These are phyloP conservation scores for Lycia hirtaria DNA, from an alignment of 2,888 invertebrate species.

Conservation along the genomic window DNA sequence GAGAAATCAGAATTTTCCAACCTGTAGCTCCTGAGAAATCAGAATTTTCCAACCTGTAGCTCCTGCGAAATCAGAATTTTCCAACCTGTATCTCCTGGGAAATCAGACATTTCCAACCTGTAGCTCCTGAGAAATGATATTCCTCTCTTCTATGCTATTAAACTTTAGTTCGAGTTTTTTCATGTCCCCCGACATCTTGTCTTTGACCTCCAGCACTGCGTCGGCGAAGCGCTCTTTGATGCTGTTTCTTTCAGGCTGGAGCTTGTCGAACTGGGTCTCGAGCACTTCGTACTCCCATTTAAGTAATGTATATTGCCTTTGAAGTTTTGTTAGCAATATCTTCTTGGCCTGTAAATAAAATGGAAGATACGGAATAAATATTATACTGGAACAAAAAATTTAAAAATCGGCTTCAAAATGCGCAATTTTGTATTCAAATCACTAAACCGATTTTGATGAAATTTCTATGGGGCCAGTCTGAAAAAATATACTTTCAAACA, in stretches of 20 bases:
- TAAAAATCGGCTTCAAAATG: too few relatives aligned
- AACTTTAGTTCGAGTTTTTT: conserved; percentile 91
- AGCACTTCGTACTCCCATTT: conserved; percentile 89
- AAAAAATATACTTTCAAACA: too few relatives aligned
- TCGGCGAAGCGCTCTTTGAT: conserved; percentile 91
- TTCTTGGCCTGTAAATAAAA: conserved; percentile 78
- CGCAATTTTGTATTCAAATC: too few relatives aligned
- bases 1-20: too few relatives aligned
- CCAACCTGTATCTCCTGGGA: too few relatives aligned
- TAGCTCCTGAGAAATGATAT: conserved; percentile 85
- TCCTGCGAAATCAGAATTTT: too few relatives aligned
- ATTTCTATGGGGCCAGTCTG: too few relatives aligned
- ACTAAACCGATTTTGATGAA: too few relatives aligned
- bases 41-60: too few relatives aligned
- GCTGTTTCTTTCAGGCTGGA: conserved; percentile 91
- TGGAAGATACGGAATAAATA: too few relatives aligned
- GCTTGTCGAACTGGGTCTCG: conserved; percentile 92
- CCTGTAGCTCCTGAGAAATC: conserved; percentile 87
- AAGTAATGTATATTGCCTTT: conserved; percentile 86
- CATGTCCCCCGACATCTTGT: conserved; percentile 93
- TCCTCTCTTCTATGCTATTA: conserved; percentile 89
- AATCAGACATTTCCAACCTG: too few relatives aligned
- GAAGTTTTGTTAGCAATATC: conserved; percentile 75
- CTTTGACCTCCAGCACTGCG: conserved; percentile 94
- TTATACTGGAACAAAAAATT: too few relatives aligned